Conservation (phyloP, 1,140 invertebrate species). For the Idris sp. region DNA sequence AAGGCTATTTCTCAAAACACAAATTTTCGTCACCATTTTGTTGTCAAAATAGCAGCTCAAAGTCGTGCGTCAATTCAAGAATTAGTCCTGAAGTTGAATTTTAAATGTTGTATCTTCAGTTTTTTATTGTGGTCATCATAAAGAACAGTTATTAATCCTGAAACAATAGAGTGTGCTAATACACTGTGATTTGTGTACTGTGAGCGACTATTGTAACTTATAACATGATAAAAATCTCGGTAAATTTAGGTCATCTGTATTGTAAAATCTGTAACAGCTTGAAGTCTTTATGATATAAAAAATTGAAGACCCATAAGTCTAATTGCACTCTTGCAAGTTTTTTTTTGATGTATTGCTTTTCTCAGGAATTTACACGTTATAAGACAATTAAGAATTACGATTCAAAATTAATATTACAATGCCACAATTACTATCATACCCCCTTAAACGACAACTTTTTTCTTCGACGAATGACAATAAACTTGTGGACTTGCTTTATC, state of each 20-base stretch:
- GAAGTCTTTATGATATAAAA: slow-evolving; percentile 40
- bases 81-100: too few relatives aligned
- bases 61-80: too few relatives aligned
- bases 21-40: slow-evolving; percentile 21
- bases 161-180: slow-evolving; percentile 1
- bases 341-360: slow-evolving; percentile 28
- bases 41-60: slow-evolving; percentile 15
- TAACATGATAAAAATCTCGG: slow-evolving; percentile 2
- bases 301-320: slow-evolving; percentile 22
- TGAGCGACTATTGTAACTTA: slow-evolving; percentile 28
- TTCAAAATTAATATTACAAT: too few relatives aligned
- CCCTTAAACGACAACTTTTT: too few relatives aligned
- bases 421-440: too few relatives aligned
- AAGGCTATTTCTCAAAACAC: too few relatives aligned
- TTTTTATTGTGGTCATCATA: slow-evolving; percentile 27
- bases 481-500: too few relatives aligned
- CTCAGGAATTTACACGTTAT: too few relatives aligned
- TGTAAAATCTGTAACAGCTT: neutral
- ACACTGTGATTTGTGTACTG: neutral
- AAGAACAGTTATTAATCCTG: slow-evolving; percentile 11
- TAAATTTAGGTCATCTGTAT: neutral
- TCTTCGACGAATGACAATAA: too few relatives aligned
- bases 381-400: too few relatives aligned
- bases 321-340: slow-evolving; percentile 48
- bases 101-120: slow-evolving; percentile 31